Conservation (phyloP, 2,888 invertebrate species). For the Drymonia ruficornis region DNA sequence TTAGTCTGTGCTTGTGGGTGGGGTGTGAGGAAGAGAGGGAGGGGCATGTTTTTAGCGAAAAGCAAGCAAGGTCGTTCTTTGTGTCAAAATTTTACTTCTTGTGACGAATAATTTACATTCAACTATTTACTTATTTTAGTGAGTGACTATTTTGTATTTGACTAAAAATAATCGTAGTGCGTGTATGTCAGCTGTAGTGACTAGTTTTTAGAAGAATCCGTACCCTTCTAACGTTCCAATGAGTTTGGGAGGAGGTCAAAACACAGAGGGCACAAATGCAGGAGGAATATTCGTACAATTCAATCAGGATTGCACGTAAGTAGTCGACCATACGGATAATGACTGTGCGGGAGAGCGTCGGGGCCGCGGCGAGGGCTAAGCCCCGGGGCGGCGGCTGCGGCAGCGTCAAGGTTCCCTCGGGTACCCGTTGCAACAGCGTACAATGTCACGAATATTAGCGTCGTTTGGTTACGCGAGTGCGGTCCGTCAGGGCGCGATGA, state of each 20-base stretch:
- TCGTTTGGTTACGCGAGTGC: conserved; percentile 41
- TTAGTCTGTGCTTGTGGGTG: neutral
- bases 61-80: conserved; percentile 87
- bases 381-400: neutral
- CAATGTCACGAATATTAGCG: conserved; percentile 53
- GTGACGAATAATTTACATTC: conserved; percentile 71
- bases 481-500: conserved; percentile 56
- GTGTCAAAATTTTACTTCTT: conserved; percentile 82
- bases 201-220: conserved; percentile 62
- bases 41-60: conserved; percentile 80
- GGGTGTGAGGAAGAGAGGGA: conserved; percentile 49
- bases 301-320: conserved; percentile 99
- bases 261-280: conserved; percentile 90
- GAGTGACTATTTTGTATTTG: conserved; percentile 69
- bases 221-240: conserved; percentile 87
- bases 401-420: conserved; percentile 30
- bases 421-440: conserved; percentile 48
- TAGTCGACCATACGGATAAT: conserved; percentile 43
- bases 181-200: conserved; percentile 67
- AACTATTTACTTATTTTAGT: conserved; percentile 65
- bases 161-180: conserved; percentile 61
- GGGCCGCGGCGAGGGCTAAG: conserved; percentile 7
- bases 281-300: conserved; percentile 97
- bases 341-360: conserved; percentile 8
- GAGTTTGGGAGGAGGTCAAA: conserved; percentile 91